Base-by-base conservation (phyloP, 2,888 invertebrate species). In the Conus canariensis region DNA sequence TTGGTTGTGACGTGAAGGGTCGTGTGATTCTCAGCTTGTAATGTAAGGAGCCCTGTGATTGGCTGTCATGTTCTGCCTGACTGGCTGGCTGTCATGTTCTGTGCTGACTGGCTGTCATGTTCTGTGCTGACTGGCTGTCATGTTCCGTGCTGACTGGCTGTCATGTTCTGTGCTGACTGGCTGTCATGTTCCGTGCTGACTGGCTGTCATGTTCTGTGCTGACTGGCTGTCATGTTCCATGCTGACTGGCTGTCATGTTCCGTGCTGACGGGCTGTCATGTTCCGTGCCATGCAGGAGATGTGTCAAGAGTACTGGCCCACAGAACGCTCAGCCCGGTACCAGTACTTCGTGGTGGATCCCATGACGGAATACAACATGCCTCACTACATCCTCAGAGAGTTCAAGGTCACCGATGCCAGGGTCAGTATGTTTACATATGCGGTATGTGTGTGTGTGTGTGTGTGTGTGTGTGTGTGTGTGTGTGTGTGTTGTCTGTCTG, bases 271-370 rank as follows among this genome's bases (percentile, higher is more conserved):
- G 64, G 64, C 8, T 64, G 64, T 45, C 45, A 45, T 64, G 64
- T 64, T 64, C 64, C 0, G 70, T 22, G 60, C 60, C 60, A 22
- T 70, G 70, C 96, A 99, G 98, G 99, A 99, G 96, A 99, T 99
- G 97, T 99, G 99, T 96, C 99, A 98, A 96, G 99, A 99, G 96
- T 99, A 99, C 96, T 99, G 99, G 99, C 99, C 99, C 0, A 98
- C 98, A 94, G 99, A 99, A 96, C 97, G 99, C 94, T 99, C 99
- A 64, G 98, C 99, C 80, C 97, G 99, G 92, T 99, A 99, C 97
- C 99, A 99, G 96, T 99, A 98, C 96, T 99, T 99, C 96, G 99
- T 99, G 86, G 99, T 99, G 58, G 99, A 99, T 96, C 99, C 99
- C 19, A 99, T 99, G 95, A 99, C 99, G 10, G 99, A 99, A 96